Base-by-base conservation (phyloP, 2,888 invertebrate genomes). In the Sceliomorpha sp. region DNA sequence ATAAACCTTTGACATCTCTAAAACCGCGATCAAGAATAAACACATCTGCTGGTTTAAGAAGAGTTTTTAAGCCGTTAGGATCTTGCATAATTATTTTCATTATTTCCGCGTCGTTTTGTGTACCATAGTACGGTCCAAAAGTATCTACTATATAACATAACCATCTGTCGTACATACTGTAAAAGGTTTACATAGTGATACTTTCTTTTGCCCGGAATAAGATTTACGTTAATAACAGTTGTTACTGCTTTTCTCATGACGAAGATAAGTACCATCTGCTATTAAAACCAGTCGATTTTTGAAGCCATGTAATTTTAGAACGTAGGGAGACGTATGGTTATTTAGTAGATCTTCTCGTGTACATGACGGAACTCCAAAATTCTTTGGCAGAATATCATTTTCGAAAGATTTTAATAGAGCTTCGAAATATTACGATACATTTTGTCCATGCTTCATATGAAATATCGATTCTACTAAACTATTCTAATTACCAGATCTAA, bases 31-130 rank as follows among this genome's bases (percentile, higher is more conserved):
- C 50, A 12, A 51, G 26, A 2, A 50, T 34, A 37, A 50, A 50
- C 0, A 50, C 34, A 27, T 50, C 50, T 9, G 39, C 51, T 8
- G 15, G 10, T 31, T 51, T 29, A 8, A 51, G 27, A 39, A 51
- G 29, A 2, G 14, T 31, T 31, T 3, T 29, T 20, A 51, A 51
- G 1, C 29, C 20, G n/a, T 39, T 17, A 5, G 29, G 20, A 13
- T 51, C 39, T 2, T 14, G 17, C 1, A 75, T 14, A 7, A 78
- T 9, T 1, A 36, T 56, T 66, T 58, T 72, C 68, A 78, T 68
- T 1, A 82, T 80, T 26, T 40, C 12, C 13, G 78, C 79, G 51
- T 79, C 76, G 67, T 77, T 81, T 39, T 56, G 44, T 34, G 39
- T 81, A 7, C 68, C 75, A 10, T 34, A 9, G 32, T 51, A 79